Evolutionary conservation across 2,797 vertebrate genomes (phyloP).

Genomic region (Amazona finschi): DNA sequence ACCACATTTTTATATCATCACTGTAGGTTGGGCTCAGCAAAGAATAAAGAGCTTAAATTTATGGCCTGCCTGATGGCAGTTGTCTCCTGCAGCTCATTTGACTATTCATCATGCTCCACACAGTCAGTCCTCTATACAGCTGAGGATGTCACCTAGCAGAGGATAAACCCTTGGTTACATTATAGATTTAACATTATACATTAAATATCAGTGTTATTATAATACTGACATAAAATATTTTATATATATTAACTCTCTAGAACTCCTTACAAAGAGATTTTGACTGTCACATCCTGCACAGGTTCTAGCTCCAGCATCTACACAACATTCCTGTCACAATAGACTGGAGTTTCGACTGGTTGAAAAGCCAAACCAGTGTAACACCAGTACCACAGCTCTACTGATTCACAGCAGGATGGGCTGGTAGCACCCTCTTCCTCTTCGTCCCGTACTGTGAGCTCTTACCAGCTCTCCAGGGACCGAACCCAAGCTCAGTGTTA

Average conservation of each 20-base stretch:
- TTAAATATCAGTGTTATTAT: conserved; percentile 1
- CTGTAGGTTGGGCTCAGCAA: not conserved
- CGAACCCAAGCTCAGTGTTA: not conserved
- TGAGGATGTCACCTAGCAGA: not conserved
- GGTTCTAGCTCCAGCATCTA: not conserved
- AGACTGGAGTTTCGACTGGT: not conserved
- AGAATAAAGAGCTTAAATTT: conserved; percentile 28
- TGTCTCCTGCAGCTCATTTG: conserved; percentile 25
- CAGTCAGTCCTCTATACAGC: not conserved
- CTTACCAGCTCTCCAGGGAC: not conserved
- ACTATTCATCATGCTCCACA: conserved; percentile 14
- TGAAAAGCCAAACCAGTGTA: not conserved
- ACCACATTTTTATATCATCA: not conserved
- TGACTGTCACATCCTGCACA: not conserved
- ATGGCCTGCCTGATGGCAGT: not conserved
- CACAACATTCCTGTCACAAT: not conserved
- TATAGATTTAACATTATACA: not conserved
- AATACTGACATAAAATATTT: not conserved
- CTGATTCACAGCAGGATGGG: not conserved
- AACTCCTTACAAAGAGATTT: not conserved
- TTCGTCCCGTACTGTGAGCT: not conserved
- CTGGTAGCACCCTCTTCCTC: not conserved
- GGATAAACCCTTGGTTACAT: not conserved
- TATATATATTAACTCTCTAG: not conserved
- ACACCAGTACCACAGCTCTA: not conserved